Percentiles rank a stretch among this genome's conserved stretches.
phyloP scores from a whole-genome alignment of 2,888 invertebrate species.

The Antheraea assamensis region DNA sequence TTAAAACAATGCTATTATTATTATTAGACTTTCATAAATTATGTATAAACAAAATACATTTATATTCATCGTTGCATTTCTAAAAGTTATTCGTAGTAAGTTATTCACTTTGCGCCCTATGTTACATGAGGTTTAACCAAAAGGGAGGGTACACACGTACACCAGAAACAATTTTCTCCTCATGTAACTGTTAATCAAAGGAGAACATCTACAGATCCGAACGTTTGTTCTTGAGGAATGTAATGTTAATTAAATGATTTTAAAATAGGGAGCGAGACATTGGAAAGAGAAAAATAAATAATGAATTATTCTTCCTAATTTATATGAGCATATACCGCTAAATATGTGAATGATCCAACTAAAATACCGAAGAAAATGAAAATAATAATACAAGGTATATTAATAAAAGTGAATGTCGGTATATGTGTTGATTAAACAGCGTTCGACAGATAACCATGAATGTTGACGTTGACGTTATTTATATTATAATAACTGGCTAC shows the following conservation, averaged over 20 bases:
- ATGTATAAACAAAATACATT: slow-evolving; percentile 15
- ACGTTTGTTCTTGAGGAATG: neutral
- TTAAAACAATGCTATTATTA: neutral
- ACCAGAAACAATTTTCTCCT: neutral
- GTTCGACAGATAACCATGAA: no score
- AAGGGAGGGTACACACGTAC: neutral
- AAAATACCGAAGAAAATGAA: no score
- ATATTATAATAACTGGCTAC: no score
- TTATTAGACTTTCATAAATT: neutral
- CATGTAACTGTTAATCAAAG: slow-evolving; percentile 13
- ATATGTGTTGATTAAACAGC: no score
- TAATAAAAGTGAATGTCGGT: no score
- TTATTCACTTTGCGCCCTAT: slow-evolving; percentile 2
- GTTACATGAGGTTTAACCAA: neutral
- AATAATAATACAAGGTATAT: no score
- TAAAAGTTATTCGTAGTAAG: neutral
- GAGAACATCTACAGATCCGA: neutral
- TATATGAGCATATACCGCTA: no score
- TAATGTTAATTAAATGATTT: neutral
- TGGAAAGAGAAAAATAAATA: neutral
- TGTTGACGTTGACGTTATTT: no score
- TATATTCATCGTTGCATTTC: neutral
- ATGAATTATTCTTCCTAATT: neutral
- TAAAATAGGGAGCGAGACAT: neutral
- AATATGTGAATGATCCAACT: no score